Evolutionary conservation across 1,140 invertebrate species (phyloP).

Genomic region (Euschistus heros): DNA sequence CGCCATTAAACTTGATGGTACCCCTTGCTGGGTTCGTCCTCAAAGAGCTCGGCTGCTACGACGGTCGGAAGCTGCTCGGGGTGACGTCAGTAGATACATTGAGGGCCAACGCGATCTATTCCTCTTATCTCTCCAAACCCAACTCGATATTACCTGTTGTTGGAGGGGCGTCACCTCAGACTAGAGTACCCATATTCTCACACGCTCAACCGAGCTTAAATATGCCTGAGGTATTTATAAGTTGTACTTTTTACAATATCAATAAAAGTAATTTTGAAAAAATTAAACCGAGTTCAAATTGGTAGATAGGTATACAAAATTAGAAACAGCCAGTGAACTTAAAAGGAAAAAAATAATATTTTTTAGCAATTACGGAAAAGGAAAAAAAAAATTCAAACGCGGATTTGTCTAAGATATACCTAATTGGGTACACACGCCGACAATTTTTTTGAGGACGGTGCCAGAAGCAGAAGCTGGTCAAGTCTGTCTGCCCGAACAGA

Average conservation of each 20-base stretch:
- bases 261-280: background rate
- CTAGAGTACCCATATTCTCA: slow-evolving; percentile 72
- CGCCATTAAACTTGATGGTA: slow-evolving; percentile 1
- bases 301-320: too few relatives aligned
- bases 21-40: background rate
- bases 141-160: slow-evolving; percentile 65
- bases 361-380: too few relatives aligned
- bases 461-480: too few relatives aligned
- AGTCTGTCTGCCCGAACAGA: too few relatives aligned
- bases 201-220: slow-evolving; percentile 36
- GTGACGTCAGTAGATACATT: slow-evolving; percentile 67
- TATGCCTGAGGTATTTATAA: background rate
- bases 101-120: slow-evolving; percentile 59
- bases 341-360: too few relatives aligned
- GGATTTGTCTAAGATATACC: too few relatives aligned
- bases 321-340: too few relatives aligned
- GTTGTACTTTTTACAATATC: background rate
- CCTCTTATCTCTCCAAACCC: slow-evolving; percentile 48
- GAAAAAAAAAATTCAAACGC: too few relatives aligned
- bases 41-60: background rate
- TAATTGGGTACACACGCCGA: too few relatives aligned
- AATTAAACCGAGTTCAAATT: too few relatives aligned
- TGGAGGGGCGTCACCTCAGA: slow-evolving; percentile 64
- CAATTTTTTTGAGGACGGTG: too few relatives aligned
- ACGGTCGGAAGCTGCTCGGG: slow-evolving; percentile 44